Percentiles rank a stretch among this genome's conserved stretches.
Conservation (phyloP, 2,888 invertebrate species). For the Lordiphosa andalusiaca region DNA sequence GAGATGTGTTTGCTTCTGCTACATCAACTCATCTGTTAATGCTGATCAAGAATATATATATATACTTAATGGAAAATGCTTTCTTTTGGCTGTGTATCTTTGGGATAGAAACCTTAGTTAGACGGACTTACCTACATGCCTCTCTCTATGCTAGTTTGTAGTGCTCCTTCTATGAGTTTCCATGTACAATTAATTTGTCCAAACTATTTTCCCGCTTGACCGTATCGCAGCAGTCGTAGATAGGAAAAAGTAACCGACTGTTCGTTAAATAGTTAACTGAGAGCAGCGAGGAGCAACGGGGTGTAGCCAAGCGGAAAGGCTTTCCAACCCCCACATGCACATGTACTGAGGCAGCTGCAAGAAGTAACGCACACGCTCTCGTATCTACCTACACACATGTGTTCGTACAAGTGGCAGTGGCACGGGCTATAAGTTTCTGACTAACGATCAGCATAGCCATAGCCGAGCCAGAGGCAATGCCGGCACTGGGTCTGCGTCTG, state of each 20-base stretch:
- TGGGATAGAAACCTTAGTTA: no score
- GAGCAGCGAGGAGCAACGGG: conserved; percentile 45
- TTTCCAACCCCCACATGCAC: conserved; percentile 50
- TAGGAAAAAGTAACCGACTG: conserved; percentile 37
- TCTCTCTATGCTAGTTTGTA: no score
- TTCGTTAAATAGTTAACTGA: conserved; percentile 39
- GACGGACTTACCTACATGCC: no score
- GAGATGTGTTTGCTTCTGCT: no score
- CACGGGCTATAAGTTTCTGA: conserved; percentile 12
- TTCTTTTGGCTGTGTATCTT: no score
- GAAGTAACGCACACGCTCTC: conserved; percentile 34
- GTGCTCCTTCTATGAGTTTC: no score
- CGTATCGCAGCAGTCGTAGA: conserved; percentile 13
- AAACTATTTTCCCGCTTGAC: conserved; percentile 4
- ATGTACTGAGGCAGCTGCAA: conserved; percentile 44
- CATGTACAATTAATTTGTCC: background rate
- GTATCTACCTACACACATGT: background rate
- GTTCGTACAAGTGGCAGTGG: background rate
- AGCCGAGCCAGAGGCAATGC: conserved; percentile 22
- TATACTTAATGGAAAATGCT: no score
- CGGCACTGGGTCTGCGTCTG: conserved; percentile 29
- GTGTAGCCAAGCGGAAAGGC: conserved; percentile 62
- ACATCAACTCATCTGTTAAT: no score
- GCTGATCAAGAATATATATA: no score
- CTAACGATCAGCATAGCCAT: conserved; percentile 14